A percentile compares a stretch with the other conserved stretches of the same genome.
phyloP scores from a whole-genome alignment of 2,888 invertebrate genomes.

The Lapara coniferarum region DNA sequence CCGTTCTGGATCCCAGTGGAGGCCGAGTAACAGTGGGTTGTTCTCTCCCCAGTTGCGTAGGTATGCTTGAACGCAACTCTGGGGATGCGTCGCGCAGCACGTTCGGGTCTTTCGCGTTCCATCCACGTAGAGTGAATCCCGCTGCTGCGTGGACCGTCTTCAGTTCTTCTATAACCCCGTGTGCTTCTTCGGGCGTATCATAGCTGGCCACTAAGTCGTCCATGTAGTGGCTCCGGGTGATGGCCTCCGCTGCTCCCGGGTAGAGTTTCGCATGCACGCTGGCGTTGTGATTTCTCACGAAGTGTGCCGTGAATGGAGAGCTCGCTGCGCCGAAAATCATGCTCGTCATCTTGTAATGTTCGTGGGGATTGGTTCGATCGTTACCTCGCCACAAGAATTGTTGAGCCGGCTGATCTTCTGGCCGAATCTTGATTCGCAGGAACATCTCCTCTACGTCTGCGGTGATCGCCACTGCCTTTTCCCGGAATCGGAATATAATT shows the following conservation, averaged over 20 bases:
- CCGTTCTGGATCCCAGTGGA: too few species aligned
- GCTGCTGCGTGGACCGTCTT: too few species aligned
- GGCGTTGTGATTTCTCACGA: constrained; percentile 30
- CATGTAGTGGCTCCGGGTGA: background rate
- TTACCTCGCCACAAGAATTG: constrained; percentile 30
- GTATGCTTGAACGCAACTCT: too few species aligned
- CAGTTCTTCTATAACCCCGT: too few species aligned
- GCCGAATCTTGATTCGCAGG: too few species aligned
- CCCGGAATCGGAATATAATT: background rate
- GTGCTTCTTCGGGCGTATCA: too few species aligned
- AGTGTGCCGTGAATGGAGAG: constrained; percentile 32
- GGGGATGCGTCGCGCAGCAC: too few species aligned
- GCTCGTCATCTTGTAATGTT: constrained; percentile 33
- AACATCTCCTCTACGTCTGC: background rate
- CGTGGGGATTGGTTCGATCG: background rate
- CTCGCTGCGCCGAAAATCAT: constrained; percentile 36
- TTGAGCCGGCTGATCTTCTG: constrained; percentile 28
- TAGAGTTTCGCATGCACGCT: background rate
- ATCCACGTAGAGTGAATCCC: too few species aligned
- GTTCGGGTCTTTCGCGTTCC: too few species aligned
- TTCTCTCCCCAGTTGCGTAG: too few species aligned
- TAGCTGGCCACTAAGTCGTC: background rate
- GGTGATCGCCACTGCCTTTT: background rate
- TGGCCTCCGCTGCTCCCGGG: constrained; percentile 29
- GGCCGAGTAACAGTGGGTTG: too few species aligned